A percentile compares a stretch with the other conserved stretches of the same genome.
Conservation (phyloP, 2,113 vertebrate genomes). For the Melanostigma gelatinosum region DNA sequence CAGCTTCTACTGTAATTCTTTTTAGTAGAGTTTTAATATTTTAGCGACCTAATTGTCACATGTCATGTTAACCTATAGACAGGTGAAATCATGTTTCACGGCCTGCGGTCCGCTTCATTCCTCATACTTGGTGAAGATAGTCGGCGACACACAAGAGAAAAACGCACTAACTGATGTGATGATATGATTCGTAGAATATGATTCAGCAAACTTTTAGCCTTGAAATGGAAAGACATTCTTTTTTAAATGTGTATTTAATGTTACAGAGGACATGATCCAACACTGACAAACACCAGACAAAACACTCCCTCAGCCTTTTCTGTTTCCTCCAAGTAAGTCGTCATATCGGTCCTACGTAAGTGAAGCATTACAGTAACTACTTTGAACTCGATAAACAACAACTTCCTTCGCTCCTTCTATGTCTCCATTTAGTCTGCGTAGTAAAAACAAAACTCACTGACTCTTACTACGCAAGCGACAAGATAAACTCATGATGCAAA, state of each 20-base stretch:
- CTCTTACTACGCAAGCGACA: conserved; percentile 50
- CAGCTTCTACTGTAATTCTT: background rate
- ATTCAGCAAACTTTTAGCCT: conserved; percentile 13
- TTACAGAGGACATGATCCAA: conserved; percentile 4
- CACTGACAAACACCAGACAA: conserved; percentile 24
- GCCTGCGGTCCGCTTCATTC: background rate
- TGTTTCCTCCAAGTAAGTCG: conserved; percentile 60
- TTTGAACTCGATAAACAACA: conserved; percentile 70
- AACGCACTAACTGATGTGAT: background rate
- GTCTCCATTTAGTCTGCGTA: conserved; percentile 12
- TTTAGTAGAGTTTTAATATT: background rate
- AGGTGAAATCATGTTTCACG: background rate
- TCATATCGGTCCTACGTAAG: conserved; percentile 46
- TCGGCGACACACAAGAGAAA: background rate
- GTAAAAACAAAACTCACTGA: conserved; percentile 65
- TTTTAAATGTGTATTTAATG: background rate
- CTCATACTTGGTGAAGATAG: background rate
- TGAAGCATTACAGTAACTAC: conserved; percentile 53
- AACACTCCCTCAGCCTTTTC: background rate
- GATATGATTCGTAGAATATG: background rate
- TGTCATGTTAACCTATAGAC: background rate
- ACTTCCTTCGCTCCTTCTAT: conserved; percentile 59
- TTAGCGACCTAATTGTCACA: background rate
- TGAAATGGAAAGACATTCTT: background rate
- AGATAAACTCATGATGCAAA: conserved; percentile 73